Evolutionary conservation across 2,797 vertebrate genomes (phyloP).

Genomic region (Rhabdophis nuchalis): DNA sequence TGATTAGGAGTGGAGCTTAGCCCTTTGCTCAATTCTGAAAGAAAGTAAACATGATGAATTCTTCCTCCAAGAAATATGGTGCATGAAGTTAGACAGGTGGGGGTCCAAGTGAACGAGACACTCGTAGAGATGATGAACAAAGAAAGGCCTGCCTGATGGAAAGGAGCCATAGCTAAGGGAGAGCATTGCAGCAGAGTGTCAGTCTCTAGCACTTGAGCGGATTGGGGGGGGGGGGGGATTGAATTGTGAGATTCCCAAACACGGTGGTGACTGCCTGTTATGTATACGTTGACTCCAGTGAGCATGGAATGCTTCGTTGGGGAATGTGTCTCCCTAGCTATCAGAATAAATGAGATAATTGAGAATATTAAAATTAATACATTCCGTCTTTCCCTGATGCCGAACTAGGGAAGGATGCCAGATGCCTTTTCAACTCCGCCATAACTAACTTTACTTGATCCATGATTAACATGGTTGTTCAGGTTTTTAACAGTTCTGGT

Average conservation of each 20-base stretch:
- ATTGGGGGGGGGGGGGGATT: accelerated
- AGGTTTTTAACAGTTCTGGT: conserved; percentile 18
- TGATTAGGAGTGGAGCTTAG: neutral
- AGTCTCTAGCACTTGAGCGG: neutral
- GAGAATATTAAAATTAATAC: neutral
- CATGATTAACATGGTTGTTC: neutral
- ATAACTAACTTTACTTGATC: neutral
- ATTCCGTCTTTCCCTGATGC: neutral
- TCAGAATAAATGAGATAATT: neutral
- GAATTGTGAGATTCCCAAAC: neutral
- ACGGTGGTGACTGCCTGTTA: too few species aligned
- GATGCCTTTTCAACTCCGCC: neutral
- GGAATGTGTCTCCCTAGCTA: neutral
- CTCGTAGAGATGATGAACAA: neutral
- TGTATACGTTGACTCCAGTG: neutral
- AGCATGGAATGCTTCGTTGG: neutral
- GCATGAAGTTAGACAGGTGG: neutral
- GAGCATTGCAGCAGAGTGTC: neutral
- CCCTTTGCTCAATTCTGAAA: neutral
- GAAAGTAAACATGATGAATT: neutral
- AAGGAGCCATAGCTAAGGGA: neutral
- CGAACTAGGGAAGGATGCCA: neutral
- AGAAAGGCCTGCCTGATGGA: neutral
- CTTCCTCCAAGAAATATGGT: neutral
- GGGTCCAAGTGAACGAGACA: neutral